Evolutionary conservation across 2,113 vertebrate genomes (phyloP).

Genomic region (Passer montanus): DNA sequence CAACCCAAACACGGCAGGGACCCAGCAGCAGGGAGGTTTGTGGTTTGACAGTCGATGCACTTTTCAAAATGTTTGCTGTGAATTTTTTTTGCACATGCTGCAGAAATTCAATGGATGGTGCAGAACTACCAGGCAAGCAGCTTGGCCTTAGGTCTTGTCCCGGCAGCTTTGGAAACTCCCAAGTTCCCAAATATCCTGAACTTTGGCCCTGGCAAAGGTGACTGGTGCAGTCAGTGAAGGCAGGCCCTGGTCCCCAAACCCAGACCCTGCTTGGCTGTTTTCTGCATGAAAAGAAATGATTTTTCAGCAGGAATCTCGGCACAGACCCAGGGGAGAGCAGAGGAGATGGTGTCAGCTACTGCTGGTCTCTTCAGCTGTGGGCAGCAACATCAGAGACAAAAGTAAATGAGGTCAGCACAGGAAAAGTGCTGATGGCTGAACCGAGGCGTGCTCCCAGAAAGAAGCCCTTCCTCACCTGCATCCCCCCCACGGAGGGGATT

Average conservation of each 20-base stretch:
- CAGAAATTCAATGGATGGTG: background rate
- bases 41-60: background rate
- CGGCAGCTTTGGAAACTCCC: background rate
- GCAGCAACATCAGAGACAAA: background rate
- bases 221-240: background rate
- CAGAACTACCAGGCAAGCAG: background rate
- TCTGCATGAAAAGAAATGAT: background rate
- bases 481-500: background rate
- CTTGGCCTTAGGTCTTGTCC: background rate
- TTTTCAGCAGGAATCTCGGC: background rate
- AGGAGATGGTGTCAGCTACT: background rate
- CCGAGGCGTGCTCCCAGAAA: background rate
- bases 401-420: background rate
- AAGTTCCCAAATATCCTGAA: background rate
- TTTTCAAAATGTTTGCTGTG: conserved; percentile 3
- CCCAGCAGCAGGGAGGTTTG: background rate
- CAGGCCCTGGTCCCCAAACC: background rate
- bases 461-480: background rate
- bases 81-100: background rate
- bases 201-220: background rate
- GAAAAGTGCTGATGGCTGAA: background rate
- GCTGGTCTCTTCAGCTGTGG: background rate
- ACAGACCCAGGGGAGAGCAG: background rate
- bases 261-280: background rate
- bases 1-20: background rate